phyloP scores from a whole-genome alignment of 23 tunicate species.

The Phallusia fumigata region DNA sequence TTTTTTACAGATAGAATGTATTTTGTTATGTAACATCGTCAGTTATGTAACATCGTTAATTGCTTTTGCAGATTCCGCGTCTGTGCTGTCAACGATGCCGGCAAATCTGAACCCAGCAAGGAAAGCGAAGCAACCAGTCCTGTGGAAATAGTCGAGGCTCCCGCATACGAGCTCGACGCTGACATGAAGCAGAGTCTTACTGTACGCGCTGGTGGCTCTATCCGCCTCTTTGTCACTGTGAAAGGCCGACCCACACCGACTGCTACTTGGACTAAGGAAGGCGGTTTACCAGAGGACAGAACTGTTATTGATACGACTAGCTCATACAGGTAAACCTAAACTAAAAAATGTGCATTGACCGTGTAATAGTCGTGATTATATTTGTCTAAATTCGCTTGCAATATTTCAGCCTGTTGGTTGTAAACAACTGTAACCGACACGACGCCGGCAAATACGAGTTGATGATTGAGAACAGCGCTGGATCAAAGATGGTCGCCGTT shows the following conservation, averaged over 20 bases:
- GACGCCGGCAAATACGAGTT: conserved; percentile 91
- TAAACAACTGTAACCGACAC: conserved; percentile 67
- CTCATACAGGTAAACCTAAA: conserved; percentile 55
- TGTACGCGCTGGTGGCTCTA: conserved; percentile 77
- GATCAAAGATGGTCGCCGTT: conserved; percentile 51
- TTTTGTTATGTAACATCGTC: no score
- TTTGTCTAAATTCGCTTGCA: no score
- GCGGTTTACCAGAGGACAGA: conserved; percentile 74
- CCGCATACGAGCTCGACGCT: conserved; percentile 82
- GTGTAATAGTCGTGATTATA: no score
- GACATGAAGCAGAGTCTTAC: conserved; percentile 72
- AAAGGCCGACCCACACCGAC: conserved; percentile 84
- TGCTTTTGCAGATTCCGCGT: conserved; percentile 64
- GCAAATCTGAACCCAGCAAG: conserved; percentile 77
- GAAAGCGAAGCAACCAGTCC: conserved; percentile 54
- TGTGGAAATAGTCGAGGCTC: conserved; percentile 74
- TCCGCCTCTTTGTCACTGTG: conserved; percentile 68
- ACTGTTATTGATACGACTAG: conserved; percentile 69
- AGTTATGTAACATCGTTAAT: no score
- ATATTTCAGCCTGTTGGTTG: conserved; percentile 38
- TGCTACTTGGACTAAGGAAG: conserved; percentile 89
- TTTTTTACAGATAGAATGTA: no score
- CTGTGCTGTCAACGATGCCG: conserved; percentile 68
- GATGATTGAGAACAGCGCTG: conserved; percentile 71
- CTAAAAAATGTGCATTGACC: background rate